A percentile compares a stretch with the other conserved stretches of the same genome.
These are phyloP conservation scores for Polylopha cassiicola DNA, from an alignment of 2,888 invertebrate species.

Conservation along the genomic window DNA sequence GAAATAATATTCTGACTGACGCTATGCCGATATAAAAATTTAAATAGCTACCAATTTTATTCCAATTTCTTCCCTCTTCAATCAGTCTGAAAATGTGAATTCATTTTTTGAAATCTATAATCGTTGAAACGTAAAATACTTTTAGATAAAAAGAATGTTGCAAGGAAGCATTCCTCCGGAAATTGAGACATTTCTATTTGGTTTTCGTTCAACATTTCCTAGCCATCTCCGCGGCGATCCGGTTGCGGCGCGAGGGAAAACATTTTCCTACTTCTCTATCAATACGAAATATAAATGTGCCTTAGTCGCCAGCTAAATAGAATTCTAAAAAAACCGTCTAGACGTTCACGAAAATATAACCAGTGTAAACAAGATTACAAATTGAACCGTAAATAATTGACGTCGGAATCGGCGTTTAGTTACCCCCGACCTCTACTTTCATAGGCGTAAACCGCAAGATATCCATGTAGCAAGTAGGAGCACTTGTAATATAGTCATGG, in stretches of 20 bases:
- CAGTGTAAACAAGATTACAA: no score
- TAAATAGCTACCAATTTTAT: no score
- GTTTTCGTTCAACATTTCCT: conserved; percentile 62
- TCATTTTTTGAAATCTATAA: conserved; percentile 14
- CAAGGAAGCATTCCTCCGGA: conserved; percentile 57
- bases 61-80: no score
- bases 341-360: background rate
- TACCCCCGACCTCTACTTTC: no score
- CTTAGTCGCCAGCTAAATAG: background rate
- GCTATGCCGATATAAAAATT: no score
- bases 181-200: conserved; percentile 73
- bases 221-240: conserved; percentile 54
- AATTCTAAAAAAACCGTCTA: background rate
- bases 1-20: no score
- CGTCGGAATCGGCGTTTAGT: no score
- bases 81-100: conserved; percentile 6
- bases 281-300: conserved; percentile 5
- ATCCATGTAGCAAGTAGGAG: no score
- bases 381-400: no score
- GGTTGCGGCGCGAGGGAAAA: conserved; percentile 37
- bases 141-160: conserved; percentile 39
- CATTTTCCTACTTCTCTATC: conserved; percentile 17
- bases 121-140: conserved; percentile 15
- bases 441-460: no score
- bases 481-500: no score